These are phyloP conservation scores for Poicephalus meyeri DNA, from an alignment of 2,113 vertebrate genomes.

Conservation along the genomic window DNA sequence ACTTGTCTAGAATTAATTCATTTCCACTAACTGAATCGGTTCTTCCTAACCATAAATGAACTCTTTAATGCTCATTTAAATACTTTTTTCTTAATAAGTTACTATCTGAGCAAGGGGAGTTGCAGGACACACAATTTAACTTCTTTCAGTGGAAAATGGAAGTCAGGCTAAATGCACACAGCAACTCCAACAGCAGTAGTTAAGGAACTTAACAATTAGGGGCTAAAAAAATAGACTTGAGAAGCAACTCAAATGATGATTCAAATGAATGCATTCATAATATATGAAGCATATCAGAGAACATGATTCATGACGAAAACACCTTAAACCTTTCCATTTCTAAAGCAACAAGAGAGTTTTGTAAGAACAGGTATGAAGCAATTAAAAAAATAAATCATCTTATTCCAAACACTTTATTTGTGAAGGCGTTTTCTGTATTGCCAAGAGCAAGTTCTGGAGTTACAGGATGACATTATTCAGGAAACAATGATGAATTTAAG, in stretches of 20 bases:
- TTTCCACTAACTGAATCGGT: background rate
- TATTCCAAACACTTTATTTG: constrained; percentile 51
- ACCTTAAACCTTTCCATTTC: background rate
- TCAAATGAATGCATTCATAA: background rate
- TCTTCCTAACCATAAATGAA: background rate
- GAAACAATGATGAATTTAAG: background rate
- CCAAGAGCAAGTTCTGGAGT: background rate
- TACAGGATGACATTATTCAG: background rate
- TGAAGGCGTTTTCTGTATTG: background rate
- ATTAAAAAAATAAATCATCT: background rate
- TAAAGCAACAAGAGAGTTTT: background rate
- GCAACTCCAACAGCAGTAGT: background rate
- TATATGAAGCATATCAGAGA: background rate
- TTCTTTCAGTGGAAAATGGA: background rate
- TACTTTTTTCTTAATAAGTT: background rate
- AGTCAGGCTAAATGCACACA: background rate
- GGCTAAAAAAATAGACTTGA: background rate
- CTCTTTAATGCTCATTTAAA: background rate
- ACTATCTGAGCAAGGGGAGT: background rate
- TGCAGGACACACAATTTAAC: background rate
- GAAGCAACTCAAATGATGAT: background rate
- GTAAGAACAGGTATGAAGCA: background rate
- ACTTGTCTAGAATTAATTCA: background rate
- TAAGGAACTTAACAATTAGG: background rate
- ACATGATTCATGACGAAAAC: background rate